Evolutionary conservation across 2,113 vertebrate species (phyloP), one percentile per base, ranked within the genome.

Genomic region (Equus quagga): DNA sequence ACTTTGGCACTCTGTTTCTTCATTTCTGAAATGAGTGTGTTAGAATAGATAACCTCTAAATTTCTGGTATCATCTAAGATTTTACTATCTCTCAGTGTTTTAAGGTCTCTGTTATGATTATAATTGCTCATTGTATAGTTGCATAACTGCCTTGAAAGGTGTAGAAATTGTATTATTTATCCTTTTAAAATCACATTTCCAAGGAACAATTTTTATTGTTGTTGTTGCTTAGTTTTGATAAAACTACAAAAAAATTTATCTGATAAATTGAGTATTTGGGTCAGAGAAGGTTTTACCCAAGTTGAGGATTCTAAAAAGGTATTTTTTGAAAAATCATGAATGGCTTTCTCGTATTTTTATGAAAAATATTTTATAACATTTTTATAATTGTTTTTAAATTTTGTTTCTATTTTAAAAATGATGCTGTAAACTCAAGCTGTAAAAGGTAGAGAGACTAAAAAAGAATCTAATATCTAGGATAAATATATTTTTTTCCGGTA

Each of bases 401-500:
- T 94, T 89, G 21, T 82, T 41, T 87, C 64, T 80, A 69, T 86
- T 89, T 87, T 56, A 23, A 87, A 89, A 96, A 85, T 49, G 54
- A 23, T 73, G 89, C 86, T 82, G 36, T 72, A 80, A 76, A 69
- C 83, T 69, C 21, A 85, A 89, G 54, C 24, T 97, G 14, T 86
- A 36, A 94, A 81, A 93, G 54, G 41, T 44, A 92, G 72, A 83
- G 73, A 97, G 60, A 83, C 60, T 89, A 67, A 94, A 92, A 95
- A 94, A 95, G 81, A 94, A 96, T 91, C n/a, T 85, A 93, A 96
- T 96, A 88, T 88, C 56, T 94, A 82, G 89, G 96, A 95, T 92
- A 98, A 97, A 92, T 97, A 92, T 79, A 24, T 96, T 89, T 96
- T 96, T 97, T 96, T 44, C 60, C 96, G 88, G 90, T 94, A 95